Base-by-base conservation (phyloP, 2,113 vertebrate species). In the Tenebrosternarchus preto region DNA sequence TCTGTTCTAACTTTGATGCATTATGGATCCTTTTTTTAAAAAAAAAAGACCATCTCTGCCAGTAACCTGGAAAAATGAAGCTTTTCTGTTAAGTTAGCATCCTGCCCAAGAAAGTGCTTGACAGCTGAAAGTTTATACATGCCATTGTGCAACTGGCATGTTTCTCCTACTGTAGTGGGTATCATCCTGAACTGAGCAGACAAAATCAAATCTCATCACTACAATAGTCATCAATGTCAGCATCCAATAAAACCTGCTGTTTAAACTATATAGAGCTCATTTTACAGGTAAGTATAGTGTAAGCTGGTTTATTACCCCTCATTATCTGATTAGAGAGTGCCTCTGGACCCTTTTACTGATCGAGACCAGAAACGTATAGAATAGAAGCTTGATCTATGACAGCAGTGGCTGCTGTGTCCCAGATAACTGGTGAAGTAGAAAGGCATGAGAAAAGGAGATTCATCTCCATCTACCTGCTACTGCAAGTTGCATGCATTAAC, bases 391-490 rank as follows among this genome's bases (percentile, higher is more conserved):
- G 55, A 75, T 43, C 59, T 61, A 63, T 81, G 73, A 60, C 29
- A 31, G 29, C 63, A 60, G 60, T 60, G 63, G 27, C 72, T 76
- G 50, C 72, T 50, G 12, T 24, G 73, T 76, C 71, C 80, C 55
- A 80, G 71, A 74, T 75, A 80, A 50, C 78, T 69, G 53, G 63
- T 76, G 63, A 60, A 76, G 73, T 81, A 64, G 80, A 81, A 81
- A 81, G 66, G 15, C 36, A 64, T 81, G 17, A 27, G 63, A 33
- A 72, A 56, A 74, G 75, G 75, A 77, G 61, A 81, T 81, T 55
- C 73, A 76, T 76, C 73, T 69, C 53, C n/a, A 39, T 80, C 25
- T 46, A 68, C 63, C 63, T 75, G 50, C 63, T 19, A 19, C 73
- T 75, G 7, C 33, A n/a, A 57, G 50, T 59, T 27, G n/a, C 24